These are phyloP conservation scores for Drosophila vallismaia DNA, from an alignment of 2,888 invertebrate genomes.

Conservation along the genomic window DNA sequence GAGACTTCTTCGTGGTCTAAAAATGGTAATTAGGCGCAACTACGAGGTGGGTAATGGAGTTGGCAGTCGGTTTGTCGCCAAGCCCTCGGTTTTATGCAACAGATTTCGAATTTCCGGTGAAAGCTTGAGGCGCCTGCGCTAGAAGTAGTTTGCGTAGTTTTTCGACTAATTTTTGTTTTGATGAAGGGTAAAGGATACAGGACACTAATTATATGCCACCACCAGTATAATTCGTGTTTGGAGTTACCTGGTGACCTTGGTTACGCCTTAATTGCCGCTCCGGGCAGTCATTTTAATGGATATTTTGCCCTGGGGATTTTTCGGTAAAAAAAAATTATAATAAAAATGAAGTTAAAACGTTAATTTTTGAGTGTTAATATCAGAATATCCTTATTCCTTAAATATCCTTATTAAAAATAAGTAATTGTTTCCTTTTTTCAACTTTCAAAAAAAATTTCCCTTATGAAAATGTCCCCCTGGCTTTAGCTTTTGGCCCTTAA, in stretches of 20 bases:
- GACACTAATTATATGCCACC: slow-evolving; percentile 9
- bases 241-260: slow-evolving; percentile 24
- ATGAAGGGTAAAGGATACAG: not conserved
- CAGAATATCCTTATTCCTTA: too few species aligned
- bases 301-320: slow-evolving; percentile 27
- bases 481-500: slow-evolving; percentile 21
- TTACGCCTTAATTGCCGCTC: slow-evolving; percentile 29
- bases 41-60: not conserved
- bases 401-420: too few species aligned
- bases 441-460: slow-evolving; percentile 4
- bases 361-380: too few species aligned
- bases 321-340: not conserved
- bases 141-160: not conserved
- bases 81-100: slow-evolving; percentile 39
- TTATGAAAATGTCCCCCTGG: slow-evolving; percentile 17
- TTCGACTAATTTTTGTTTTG: not conserved
- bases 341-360: too few species aligned
- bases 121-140: slow-evolving; percentile 39
- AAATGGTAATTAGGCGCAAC: slow-evolving; percentile 23
- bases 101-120: slow-evolving; percentile 21
- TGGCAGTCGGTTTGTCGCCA: slow-evolving; percentile 62
- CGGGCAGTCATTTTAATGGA: slow-evolving; percentile 18
- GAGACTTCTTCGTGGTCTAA: not conserved
- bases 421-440: not conserved
- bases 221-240: slow-evolving; percentile 2